Evolutionary conservation across 2,888 invertebrate genomes (phyloP).

Genomic region (Melangyna quadrimaculata): DNA sequence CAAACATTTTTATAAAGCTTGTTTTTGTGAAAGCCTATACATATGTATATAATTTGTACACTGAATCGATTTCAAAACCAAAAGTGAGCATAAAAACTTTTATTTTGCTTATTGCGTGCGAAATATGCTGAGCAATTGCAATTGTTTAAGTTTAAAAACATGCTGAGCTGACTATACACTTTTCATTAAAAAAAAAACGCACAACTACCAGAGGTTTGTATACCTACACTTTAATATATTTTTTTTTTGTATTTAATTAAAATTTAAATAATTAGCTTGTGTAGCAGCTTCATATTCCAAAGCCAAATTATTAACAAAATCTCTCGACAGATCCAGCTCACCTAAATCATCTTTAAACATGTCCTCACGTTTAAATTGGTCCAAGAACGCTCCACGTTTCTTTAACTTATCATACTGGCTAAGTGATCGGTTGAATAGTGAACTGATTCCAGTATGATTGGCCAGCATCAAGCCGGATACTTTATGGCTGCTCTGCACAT

Average conservation of each 20-base stretch:
- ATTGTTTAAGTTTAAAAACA: too few relatives aligned
- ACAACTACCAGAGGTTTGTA: too few relatives aligned
- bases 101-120: too few relatives aligned
- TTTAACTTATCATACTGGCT: constrained; percentile 97
- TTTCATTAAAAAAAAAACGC: too few relatives aligned
- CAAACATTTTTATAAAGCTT: too few relatives aligned
- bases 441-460: constrained; percentile 98
- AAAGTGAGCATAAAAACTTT: too few relatives aligned
- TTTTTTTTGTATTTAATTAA: background rate
- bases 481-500: constrained; percentile 95
- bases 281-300: constrained; percentile 98
- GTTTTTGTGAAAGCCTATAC: too few relatives aligned
- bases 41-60: too few relatives aligned
- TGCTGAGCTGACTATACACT: too few relatives aligned
- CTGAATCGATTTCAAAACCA: too few relatives aligned
- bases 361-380: constrained; percentile 97
- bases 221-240: too few relatives aligned
- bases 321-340: constrained; percentile 95
- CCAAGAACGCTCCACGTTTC: constrained; percentile 97
- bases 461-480: constrained; percentile 99
- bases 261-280: constrained; percentile 92
- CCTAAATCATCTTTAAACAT: constrained; percentile 96
- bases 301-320: constrained; percentile 95
- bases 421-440: constrained; percentile 95
- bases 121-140: too few relatives aligned